A percentile compares a stretch with the other conserved stretches of the same genome.
Conservation (phyloP, 2,113 vertebrate genomes). For the Pseudois nayaur region DNA sequence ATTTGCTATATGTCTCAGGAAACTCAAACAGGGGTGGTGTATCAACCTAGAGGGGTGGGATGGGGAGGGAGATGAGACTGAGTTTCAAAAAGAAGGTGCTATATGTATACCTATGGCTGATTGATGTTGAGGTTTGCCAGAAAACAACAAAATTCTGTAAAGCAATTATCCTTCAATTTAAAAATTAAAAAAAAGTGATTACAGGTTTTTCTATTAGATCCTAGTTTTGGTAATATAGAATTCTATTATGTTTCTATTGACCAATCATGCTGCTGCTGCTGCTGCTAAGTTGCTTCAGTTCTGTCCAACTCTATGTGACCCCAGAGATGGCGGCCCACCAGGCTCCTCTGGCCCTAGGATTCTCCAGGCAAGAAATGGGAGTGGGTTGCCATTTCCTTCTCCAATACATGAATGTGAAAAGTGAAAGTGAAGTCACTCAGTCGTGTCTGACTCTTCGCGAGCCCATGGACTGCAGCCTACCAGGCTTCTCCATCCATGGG, state of each 20-base stretch:
- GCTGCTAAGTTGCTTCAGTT: too few relatives aligned
- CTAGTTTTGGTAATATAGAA: neutral
- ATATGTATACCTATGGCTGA: neutral
- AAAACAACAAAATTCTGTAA: neutral
- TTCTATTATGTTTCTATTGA: neutral
- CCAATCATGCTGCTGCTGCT: neutral
- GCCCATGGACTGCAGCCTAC: too few relatives aligned
- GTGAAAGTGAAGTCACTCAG: too few relatives aligned
- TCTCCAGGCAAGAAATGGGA: too few relatives aligned
- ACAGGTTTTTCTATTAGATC: neutral
- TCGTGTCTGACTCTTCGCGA: fast-evolving
- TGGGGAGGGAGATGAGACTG: neutral
- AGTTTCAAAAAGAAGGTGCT: neutral
- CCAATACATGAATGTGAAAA: too few relatives aligned
- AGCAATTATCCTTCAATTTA: neutral
- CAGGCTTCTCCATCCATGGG: too few relatives aligned
- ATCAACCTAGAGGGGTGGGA: neutral
- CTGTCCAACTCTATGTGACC: too few relatives aligned
- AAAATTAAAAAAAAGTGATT: neutral
- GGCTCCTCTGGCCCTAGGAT: too few relatives aligned
- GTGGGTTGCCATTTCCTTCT: too few relatives aligned
- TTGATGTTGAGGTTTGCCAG: neutral
- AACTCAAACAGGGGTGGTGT: neutral
- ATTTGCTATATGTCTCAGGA: neutral
- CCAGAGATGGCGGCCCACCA: too few relatives aligned